These are phyloP conservation scores for Tragelaphus strepsiceros DNA, from an alignment of 2,113 vertebrate species.

Conservation along the genomic window DNA sequence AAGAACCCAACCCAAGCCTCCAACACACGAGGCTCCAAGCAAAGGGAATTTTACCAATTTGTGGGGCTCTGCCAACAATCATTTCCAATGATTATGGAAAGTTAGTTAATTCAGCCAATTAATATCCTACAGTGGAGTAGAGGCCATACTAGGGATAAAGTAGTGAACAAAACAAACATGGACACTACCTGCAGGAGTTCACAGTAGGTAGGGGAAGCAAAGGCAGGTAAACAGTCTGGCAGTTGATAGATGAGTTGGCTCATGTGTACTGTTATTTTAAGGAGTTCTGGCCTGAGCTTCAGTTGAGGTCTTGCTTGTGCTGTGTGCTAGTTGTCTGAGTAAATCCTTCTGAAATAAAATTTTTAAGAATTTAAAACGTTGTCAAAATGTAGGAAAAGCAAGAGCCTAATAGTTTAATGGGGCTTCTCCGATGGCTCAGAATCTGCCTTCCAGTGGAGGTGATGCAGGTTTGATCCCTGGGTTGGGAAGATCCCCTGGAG, in stretches of 20 bases:
- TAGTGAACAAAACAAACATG: neutral
- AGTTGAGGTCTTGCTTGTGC: too few relatives aligned
- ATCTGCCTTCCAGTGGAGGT: neutral
- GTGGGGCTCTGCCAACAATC: neutral
- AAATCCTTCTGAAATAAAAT: neutral
- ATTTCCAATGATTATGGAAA: neutral
- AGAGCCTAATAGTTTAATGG: neutral
- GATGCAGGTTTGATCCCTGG: neutral
- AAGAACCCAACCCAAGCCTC: neutral
- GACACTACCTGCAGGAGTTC: too few relatives aligned
- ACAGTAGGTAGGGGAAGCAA: neutral
- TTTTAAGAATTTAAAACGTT: neutral
- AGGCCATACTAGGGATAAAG: neutral
- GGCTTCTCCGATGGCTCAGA: neutral
- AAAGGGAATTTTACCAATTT: neutral
- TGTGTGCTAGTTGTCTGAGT: neutral
- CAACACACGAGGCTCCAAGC: neutral
- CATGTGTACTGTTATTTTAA: neutral
- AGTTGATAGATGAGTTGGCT: neutral
- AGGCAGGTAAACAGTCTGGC: neutral
- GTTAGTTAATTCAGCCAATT: neutral
- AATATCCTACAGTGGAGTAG: neutral
- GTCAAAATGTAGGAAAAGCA: neutral
- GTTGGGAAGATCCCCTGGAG: neutral
- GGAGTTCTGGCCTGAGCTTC: neutral